These are phyloP conservation scores for Luffia ferchaultella DNA, from an alignment of 2,888 invertebrate species.

Conservation along the genomic window DNA sequence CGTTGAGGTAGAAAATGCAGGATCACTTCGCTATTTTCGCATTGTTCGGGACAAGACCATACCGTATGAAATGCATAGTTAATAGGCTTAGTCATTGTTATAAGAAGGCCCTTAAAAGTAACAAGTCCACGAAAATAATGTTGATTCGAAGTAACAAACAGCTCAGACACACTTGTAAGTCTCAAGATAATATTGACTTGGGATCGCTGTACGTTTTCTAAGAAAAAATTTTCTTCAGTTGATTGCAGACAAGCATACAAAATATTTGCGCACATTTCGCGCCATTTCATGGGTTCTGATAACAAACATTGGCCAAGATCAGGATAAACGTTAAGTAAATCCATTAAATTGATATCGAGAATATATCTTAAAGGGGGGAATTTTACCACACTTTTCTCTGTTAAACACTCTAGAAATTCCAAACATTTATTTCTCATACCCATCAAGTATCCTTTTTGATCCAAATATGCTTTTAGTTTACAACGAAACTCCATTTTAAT, in stretches of 20 bases:
- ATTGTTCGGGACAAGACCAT: slow-evolving; percentile 56
- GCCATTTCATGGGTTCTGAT: slow-evolving; percentile 39
- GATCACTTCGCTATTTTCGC: slow-evolving; percentile 46
- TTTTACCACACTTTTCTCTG: slow-evolving; percentile 28
- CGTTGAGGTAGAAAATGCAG: slow-evolving; percentile 40
- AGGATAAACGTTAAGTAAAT: slow-evolving; percentile 33
- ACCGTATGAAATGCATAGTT: slow-evolving; percentile 45
- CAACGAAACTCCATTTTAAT: slow-evolving; percentile 29
- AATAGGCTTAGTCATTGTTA: slow-evolving; percentile 33
- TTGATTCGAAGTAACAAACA: slow-evolving; percentile 22
- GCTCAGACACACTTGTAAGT: slow-evolving; percentile 30
- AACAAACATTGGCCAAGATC: slow-evolving; percentile 31
- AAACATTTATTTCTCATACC: slow-evolving; percentile 33
- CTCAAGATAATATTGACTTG: slow-evolving; percentile 38
- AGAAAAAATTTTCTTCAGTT: slow-evolving; percentile 20
- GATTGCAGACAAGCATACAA: slow-evolving; percentile 37
- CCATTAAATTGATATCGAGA: slow-evolving; percentile 42
- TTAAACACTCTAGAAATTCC: slow-evolving; percentile 28
- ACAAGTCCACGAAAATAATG: slow-evolving; percentile 28
- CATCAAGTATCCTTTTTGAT: slow-evolving; percentile 30
- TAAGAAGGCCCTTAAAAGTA: slow-evolving; percentile 32
- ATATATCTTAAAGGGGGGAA: slow-evolving; percentile 41
- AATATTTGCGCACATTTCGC: slow-evolving; percentile 34
- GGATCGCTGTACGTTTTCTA: slow-evolving; percentile 22
- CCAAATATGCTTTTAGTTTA: slow-evolving; percentile 43